Base-by-base conservation (phyloP, 2,797 vertebrate species). In the Percopsis omiscomaycus region DNA sequence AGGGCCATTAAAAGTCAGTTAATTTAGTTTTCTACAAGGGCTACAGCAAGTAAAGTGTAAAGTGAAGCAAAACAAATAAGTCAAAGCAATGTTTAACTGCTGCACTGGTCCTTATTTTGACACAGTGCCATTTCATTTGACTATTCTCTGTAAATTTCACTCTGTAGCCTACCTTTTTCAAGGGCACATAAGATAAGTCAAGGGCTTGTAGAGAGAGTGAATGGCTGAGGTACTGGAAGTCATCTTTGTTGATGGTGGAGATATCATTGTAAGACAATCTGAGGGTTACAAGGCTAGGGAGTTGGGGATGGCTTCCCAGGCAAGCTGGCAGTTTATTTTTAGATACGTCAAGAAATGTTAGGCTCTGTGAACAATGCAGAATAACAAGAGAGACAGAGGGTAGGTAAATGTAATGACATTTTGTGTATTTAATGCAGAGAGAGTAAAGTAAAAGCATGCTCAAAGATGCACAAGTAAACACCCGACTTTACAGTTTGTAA, bases 301-400 rank as follows among this genome's bases (percentile, higher is more conserved):
- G 79, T 73, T 98, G 95, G 42, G 87, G 86, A 32, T 84, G 80
- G 2, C 84, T 85, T 63, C 95, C 93, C 61, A 99, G 87, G 74
- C 69, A 87, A 53, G 92, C 92, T 14, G 96, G 93, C 15, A 98
- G 88, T 3, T 76, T 79, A 90, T 96, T 98, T 59, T 79, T 88
- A 48, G 97, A 96, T 8, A 98, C 83, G 46, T 98, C 95, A 62
- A 99, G 88, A 79, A 80, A 86, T 46, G 61, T 82, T 81, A 99
- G 89, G 59, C 79, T 94, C 97, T 99, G 80, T 49, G n/a, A 63
- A 75, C 45, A 22, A 63, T 48, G 6, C 60, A 64, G 15, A 71
- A 37, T 5, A 22, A 59, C 67, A 74, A 53, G 5, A 63, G 76
- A 53, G 4, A 45, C 28, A 55, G 58, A 28, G 6, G 11, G 44